Conservation (phyloP, 2,888 invertebrate genomes). For the Pyrocoelia pectoralis region DNA sequence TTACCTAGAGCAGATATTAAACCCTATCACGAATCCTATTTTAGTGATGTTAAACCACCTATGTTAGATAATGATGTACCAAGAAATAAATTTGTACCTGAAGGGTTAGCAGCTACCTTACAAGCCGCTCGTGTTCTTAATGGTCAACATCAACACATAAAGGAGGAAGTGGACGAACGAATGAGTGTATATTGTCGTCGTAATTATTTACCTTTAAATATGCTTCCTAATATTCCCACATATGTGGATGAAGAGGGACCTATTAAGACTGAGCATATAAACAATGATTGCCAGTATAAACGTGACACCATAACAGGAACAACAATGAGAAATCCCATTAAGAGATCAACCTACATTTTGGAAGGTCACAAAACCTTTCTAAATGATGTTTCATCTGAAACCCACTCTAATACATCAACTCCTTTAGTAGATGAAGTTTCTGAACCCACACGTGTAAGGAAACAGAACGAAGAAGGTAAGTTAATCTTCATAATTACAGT, state of each 20-base stretch:
- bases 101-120: constrained; percentile 83
- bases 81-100: constrained; percentile 59
- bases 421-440: constrained; percentile 68
- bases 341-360: constrained; percentile 46
- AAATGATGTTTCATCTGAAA: constrained; percentile 63
- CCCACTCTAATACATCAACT: constrained; percentile 73
- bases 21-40: constrained; percentile 76
- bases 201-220: constrained; percentile 46
- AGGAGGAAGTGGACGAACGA: constrained; percentile 52
- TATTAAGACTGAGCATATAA: constrained; percentile 49
- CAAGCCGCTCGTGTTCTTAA: constrained; percentile 80
- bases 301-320: constrained; percentile 64
- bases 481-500: constrained; percentile 20
- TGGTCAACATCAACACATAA: constrained; percentile 54
- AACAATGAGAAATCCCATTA: constrained; percentile 60
- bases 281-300: constrained; percentile 55
- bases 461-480: constrained; percentile 64
- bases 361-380: constrained; percentile 30
- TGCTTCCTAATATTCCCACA: constrained; percentile 35
- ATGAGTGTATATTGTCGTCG: constrained; percentile 43
- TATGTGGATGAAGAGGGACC: constrained; percentile 46
- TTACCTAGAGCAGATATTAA: constrained; percentile 76
- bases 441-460: constrained; percentile 55
- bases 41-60: constrained; percentile 68
- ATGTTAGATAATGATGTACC: constrained; percentile 43